A percentile compares a stretch with the other conserved stretches of the same genome.
Conservation (phyloP, 2,797 vertebrate species). For the Paramormyrops hopkinsi region DNA sequence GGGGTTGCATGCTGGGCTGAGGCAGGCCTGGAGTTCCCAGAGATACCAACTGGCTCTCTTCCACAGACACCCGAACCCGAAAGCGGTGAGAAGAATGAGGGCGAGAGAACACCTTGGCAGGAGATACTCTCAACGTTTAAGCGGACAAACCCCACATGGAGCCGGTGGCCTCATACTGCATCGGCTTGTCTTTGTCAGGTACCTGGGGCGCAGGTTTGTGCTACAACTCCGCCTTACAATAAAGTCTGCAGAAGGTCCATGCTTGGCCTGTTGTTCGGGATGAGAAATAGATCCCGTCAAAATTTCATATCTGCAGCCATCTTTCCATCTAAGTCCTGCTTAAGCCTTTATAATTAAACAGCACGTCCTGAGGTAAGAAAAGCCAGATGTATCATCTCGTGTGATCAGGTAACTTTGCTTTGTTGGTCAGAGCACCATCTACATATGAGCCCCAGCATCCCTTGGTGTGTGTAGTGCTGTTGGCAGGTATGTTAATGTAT, state of each 20-base stretch:
- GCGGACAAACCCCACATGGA: not conserved
- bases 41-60: not conserved
- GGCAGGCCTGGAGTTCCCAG: not conserved
- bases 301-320: conserved; percentile 6
- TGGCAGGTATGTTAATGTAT: not conserved
- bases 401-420: conserved; percentile 9
- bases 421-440: not conserved
- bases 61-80: not conserved
- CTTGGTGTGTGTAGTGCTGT: not conserved
- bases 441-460: not conserved
- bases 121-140: not conserved
- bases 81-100: not conserved
- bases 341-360: conserved; percentile 15
- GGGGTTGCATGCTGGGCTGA: not conserved
- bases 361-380: not conserved
- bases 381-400: not conserved
- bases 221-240: not conserved
- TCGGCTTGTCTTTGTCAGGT: not conserved
- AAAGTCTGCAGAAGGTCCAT: not conserved
- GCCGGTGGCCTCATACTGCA: not conserved
- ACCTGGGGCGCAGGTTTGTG: not conserved
- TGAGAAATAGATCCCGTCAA: not conserved
- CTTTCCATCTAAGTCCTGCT: not conserved
- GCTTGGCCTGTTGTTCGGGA: not conserved
- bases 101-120: not conserved